Conservation (phyloP, 2,888 invertebrate species). For the Cephus rjabovi region DNA sequence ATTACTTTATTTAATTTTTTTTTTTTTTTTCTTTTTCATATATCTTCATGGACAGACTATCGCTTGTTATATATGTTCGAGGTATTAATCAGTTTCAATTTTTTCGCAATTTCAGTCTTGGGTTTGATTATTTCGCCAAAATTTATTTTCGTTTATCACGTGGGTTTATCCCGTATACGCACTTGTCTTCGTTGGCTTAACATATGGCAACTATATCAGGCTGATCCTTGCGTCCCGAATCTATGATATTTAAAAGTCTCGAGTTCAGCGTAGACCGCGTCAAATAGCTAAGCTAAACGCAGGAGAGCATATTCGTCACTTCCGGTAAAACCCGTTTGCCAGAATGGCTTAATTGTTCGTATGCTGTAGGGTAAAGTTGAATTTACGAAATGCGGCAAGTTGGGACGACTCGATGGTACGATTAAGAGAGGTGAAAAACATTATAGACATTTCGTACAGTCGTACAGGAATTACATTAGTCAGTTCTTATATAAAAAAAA, state of each 20-base stretch:
- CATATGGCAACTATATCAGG: background rate
- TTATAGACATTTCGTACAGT: background rate
- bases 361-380: background rate
- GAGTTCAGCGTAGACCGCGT: background rate
- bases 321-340: conserved; percentile 3
- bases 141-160: background rate
- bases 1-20: too few relatives aligned
- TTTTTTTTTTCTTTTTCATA: too few relatives aligned
- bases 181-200: background rate
- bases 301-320: background rate
- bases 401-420: background rate
- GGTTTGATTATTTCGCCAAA: background rate
- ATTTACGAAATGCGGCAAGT: background rate
- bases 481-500: too few relatives aligned
- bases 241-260: background rate
- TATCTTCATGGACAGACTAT: background rate
- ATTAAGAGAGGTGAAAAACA: too few relatives aligned
- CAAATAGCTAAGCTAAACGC: background rate
- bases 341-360: background rate
- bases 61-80: background rate
- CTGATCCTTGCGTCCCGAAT: background rate
- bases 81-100: background rate
- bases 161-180: background rate
- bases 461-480: background rate
- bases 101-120: background rate